phyloP scores from a whole-genome alignment of 2,888 invertebrate species.

The Thyatira batis region DNA sequence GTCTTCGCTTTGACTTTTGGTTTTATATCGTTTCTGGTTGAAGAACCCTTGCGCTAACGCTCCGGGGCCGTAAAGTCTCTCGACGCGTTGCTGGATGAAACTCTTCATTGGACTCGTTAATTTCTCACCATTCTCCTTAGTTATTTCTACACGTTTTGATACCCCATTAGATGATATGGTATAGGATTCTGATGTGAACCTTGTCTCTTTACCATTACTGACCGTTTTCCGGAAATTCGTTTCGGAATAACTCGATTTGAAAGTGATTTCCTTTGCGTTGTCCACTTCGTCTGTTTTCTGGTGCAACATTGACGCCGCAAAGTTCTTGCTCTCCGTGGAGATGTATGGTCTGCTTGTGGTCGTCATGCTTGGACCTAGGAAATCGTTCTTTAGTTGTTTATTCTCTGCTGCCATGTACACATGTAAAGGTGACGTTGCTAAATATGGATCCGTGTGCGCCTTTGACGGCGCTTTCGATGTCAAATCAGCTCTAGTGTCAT shows the following conservation, averaged over 20 bases:
- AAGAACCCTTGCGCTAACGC: slow-evolving; percentile 93
- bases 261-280: slow-evolving; percentile 65
- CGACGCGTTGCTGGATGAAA: slow-evolving; percentile 94
- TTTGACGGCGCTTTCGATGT: slow-evolving; percentile 76
- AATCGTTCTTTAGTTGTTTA: slow-evolving; percentile 77
- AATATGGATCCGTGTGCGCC: slow-evolving; percentile 76
- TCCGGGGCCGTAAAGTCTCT: slow-evolving; percentile 93
- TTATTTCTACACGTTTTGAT: slow-evolving; percentile 73
- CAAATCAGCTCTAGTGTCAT: slow-evolving; percentile 76
- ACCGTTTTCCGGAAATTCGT: slow-evolving; percentile 72
- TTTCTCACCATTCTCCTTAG: slow-evolving; percentile 74
- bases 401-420: slow-evolving; percentile 77
- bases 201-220: slow-evolving; percentile 64
- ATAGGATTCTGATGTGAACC: slow-evolving; percentile 66
- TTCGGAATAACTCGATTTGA: slow-evolving; percentile 78
- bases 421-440: slow-evolving; percentile 69
- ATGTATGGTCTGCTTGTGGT: slow-evolving; percentile 68
- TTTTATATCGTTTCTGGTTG: slow-evolving; percentile 83
- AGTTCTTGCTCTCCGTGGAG: slow-evolving; percentile 68
- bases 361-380: slow-evolving; percentile 74
- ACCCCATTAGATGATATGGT: slow-evolving; percentile 76
- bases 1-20: slow-evolving; percentile 66
- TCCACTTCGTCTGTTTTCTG: slow-evolving; percentile 69
- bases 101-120: slow-evolving; percentile 84
- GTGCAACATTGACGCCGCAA: slow-evolving; percentile 71